Percentiles rank a stretch among this genome's conserved stretches.
Evolutionary conservation across 2,113 vertebrate species (phyloP).

Genomic region (Chionomys nivalis): DNA sequence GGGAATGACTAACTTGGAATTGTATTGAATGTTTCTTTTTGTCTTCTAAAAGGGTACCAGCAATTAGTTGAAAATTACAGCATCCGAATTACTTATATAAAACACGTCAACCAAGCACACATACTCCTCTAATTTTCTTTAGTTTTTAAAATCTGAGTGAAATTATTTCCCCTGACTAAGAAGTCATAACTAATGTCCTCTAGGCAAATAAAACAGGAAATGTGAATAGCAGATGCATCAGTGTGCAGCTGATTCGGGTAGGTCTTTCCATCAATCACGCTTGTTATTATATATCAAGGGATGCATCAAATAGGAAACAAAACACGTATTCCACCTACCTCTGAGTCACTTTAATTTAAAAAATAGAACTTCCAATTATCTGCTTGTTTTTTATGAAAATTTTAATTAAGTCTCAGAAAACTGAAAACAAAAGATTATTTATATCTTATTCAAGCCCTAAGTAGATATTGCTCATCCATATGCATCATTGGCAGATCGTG

Average conservation of each 20-base stretch:
- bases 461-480: slow-evolving; percentile 27
- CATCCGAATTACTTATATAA: neutral
- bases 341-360: slow-evolving; percentile 41
- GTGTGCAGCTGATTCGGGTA: neutral
- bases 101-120: neutral
- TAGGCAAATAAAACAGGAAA: neutral
- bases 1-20: neutral
- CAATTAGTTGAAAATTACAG: neutral
- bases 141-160: neutral
- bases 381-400: slow-evolving; percentile 52
- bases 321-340: neutral
- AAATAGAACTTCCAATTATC: slow-evolving; percentile 11
- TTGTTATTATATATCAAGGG: neutral
- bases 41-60: neutral
- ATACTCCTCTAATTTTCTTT: neutral
- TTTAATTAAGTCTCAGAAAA: slow-evolving; percentile 54
- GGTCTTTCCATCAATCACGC: neutral
- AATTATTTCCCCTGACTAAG: neutral
- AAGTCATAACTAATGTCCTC: neutral
- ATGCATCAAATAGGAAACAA: neutral
- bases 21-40: neutral
- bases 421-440: slow-evolving; percentile 45
- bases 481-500: slow-evolving; percentile 15
- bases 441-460: slow-evolving; percentile 13
- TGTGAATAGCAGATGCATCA: neutral